phyloP scores from a whole-genome alignment of 2,888 invertebrate species.

The Unio pictorum region DNA sequence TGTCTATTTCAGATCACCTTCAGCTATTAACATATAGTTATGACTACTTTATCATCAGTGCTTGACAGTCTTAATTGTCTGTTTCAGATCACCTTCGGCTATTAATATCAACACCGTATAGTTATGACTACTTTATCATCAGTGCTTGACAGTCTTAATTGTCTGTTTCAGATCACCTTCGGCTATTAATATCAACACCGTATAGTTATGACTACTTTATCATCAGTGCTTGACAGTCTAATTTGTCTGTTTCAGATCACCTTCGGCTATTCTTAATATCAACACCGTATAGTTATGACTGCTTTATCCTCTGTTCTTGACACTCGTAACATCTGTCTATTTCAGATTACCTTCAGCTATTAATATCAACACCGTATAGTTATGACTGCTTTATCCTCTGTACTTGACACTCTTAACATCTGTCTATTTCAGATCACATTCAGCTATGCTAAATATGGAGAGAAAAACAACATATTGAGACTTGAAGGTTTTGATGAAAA shows the following conservation, averaged over 20 bases:
- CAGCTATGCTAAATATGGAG: slow-evolving; percentile 44
- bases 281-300: too few relatives aligned
- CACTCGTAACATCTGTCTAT: neutral
- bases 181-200: too few relatives aligned
- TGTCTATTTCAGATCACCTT: slow-evolving; percentile 52
- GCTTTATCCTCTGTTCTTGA: too few relatives aligned
- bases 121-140: too few relatives aligned
- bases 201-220: too few relatives aligned
- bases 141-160: too few relatives aligned
- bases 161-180: neutral
- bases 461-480: slow-evolving; percentile 51
- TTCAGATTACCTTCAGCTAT: slow-evolving; percentile 26
- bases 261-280: slow-evolving; percentile 46
- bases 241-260: slow-evolving; percentile 47
- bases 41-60: too few relatives aligned
- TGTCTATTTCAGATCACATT: slow-evolving; percentile 53
- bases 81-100: slow-evolving; percentile 59
- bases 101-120: slow-evolving; percentile 4
- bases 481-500: slow-evolving; percentile 46
- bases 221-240: neutral
- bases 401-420: slow-evolving; percentile 2
- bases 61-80: neutral
- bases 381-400: too few relatives aligned
- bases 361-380: slow-evolving; percentile 5
- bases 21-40: slow-evolving; percentile 31